Evolutionary conservation across 2,113 vertebrate species (phyloP), one percentile per base, ranked within the genome.

Genomic region (Oreotrochilus melanogaster): DNA sequence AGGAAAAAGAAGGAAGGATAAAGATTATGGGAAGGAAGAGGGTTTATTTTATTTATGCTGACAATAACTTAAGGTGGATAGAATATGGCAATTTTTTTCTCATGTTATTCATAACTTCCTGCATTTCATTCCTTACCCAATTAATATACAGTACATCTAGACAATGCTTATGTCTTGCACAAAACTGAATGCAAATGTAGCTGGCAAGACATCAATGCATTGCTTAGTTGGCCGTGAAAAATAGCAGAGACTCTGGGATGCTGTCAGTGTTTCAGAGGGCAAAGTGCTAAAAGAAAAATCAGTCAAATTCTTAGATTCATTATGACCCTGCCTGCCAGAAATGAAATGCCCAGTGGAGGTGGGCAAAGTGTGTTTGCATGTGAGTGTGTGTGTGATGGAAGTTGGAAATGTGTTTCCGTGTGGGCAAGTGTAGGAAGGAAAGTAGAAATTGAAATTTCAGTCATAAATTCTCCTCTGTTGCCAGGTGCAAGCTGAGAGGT

Each of bases 281-380:
- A 89, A 92, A 92, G 57, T 78, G 67, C 60, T 94, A 86, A 66
- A 76, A 87, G 69, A 92, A 95, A 91, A 90, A 48, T 69, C 86
- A 92, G 93, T 96, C 78, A 89, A 74, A 92, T 89, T 92, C 79
- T 86, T 70, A 75, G 84, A 60, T 94, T 89, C 42, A 64, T 94
- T 97, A 58, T 84, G 61, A 85, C 66, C 94, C 47, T 66, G 56
- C 31, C 72, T 87, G 64, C 25, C 92, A 94, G 75, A 48, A 87
- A 64, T 79, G 22, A 92, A 97, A 82, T 86, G 81, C 72, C 71
- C 9, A 1, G 42, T 78, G 33, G 79, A 95, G 95, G 25, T 78
- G 86, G 88, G 58, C 54, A 51, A 42, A 27, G 58, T 53, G 53
- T 22, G 7, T 45, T 16, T 75, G 35, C 11, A 39, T 64, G 47